Conservation (phyloP, 2,797 vertebrate species). For the Sylvia borin region DNA sequence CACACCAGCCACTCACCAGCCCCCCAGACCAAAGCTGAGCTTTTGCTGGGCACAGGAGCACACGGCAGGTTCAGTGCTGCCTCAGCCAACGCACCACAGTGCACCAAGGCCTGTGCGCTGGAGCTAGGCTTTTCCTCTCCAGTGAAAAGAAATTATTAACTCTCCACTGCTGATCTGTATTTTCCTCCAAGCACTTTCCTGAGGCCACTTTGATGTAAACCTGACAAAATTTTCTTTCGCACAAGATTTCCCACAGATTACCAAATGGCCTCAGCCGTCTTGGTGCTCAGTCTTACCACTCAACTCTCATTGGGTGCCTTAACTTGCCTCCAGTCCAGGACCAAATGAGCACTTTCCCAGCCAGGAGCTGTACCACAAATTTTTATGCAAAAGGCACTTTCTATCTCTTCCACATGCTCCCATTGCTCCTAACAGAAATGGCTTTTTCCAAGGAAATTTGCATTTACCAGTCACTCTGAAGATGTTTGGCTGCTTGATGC, state of each 20-base stretch:
- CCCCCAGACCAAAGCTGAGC: rapidly evolving
- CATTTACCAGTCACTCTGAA: background rate
- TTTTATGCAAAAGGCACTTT: background rate
- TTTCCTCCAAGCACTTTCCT: background rate
- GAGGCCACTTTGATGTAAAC: background rate
- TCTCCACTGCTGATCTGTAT: background rate
- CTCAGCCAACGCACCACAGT: rapidly evolving
- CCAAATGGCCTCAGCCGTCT: background rate
- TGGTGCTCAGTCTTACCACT: background rate
- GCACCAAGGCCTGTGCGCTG: background rate
- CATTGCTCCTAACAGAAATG: background rate
- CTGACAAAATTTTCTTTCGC: background rate
- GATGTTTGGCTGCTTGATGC: background rate
- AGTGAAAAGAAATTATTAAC: background rate
- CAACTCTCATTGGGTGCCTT: background rate
- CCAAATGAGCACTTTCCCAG: background rate
- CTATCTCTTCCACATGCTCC: background rate
- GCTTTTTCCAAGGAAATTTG: background rate
- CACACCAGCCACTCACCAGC: rapidly evolving
- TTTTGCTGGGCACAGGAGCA: background rate
- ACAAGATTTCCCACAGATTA: background rate
- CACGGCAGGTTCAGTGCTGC: rapidly evolving
- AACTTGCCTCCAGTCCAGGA: background rate
- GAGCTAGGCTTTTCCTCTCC: background rate
- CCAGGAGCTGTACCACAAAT: background rate